These are phyloP conservation scores for Charina bottae DNA, from an alignment of 2,113 vertebrate genomes.

Conservation along the genomic window DNA sequence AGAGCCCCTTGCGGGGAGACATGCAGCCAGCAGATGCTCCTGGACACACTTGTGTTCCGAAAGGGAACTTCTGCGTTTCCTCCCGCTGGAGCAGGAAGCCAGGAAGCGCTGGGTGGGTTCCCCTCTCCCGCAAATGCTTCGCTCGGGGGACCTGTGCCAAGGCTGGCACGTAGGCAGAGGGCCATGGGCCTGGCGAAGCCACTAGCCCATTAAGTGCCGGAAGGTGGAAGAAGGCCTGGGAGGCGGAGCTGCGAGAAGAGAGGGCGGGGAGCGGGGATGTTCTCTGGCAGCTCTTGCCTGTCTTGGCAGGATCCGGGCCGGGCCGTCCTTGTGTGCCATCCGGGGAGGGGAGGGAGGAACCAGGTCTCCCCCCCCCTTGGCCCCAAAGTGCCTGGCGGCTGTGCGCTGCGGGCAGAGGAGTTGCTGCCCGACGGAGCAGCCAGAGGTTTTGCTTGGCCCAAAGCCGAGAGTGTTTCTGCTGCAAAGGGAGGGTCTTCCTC, in stretches of 20 bases:
- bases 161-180: background rate
- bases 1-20: background rate
- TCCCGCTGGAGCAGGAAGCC: background rate
- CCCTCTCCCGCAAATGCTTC: background rate
- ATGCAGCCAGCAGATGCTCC: too few species aligned
- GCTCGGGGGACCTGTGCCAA: background rate
- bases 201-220: background rate
- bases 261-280: too few species aligned
- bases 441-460: background rate
- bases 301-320: background rate
- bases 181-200: background rate
- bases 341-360: background rate
- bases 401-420: background rate
- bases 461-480: background rate
- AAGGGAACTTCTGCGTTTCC: background rate
- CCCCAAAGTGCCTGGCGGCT: background rate
- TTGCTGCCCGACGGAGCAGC: too few species aligned
- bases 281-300: background rate
- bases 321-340: background rate
- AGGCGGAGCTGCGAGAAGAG: too few species aligned
- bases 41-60: background rate
- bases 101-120: background rate
- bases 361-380: accelerated
- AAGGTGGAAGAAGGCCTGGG: background rate
- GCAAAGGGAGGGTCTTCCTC: background rate